phyloP scores from a whole-genome alignment of 2,113 vertebrate genomes.

The Campylomormyrus tamandua region DNA sequence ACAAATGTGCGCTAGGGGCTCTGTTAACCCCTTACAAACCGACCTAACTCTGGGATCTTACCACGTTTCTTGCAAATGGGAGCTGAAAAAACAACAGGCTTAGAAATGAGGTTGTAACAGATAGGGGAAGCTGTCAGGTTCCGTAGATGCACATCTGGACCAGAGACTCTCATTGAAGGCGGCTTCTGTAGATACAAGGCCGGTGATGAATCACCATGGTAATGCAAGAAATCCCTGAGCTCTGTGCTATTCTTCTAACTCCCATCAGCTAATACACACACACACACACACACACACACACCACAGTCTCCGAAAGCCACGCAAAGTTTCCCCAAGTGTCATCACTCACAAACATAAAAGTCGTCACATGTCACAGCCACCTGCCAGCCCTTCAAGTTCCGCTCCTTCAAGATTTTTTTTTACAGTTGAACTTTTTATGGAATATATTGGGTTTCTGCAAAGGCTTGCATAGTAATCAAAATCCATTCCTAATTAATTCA shows the following conservation, averaged over 20 bases:
- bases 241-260: not conserved
- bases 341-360: not conserved
- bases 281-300: not conserved
- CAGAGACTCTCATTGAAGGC: not conserved
- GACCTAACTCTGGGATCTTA: not conserved
- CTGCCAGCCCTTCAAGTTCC: not conserved
- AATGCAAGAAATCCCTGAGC: not conserved
- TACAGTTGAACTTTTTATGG: not conserved
- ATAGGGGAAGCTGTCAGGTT: not conserved
- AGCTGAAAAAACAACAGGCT: not conserved
- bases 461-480: not conserved
- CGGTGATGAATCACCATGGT: not conserved
- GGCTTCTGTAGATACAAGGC: not conserved
- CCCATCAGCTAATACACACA: not conserved
- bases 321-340: not conserved
- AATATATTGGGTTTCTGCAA: not conserved
- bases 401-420: not conserved
- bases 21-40: not conserved
- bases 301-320: not conserved
- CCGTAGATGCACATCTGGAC: not conserved
- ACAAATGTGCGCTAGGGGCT: not conserved
- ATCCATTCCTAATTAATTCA: not conserved
- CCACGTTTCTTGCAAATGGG: not conserved
- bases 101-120: not conserved
- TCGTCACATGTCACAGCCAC: not conserved